Percentiles rank a stretch among this genome's conserved stretches.
Conservation (phyloP, 2,888 invertebrate species). For the Argynnis bischoffii region DNA sequence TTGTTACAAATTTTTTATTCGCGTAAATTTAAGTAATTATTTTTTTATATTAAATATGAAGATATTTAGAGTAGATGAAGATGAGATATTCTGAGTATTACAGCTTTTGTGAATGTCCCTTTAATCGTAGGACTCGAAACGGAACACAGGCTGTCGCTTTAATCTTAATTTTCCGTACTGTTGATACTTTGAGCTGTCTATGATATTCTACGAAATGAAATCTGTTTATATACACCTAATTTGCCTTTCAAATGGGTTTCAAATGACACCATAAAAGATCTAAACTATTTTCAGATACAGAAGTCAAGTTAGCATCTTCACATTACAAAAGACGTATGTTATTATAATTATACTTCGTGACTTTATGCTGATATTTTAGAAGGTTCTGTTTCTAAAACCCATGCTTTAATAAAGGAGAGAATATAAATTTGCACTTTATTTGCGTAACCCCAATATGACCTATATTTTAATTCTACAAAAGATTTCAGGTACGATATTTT, state of each 20-base stretch:
- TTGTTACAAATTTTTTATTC: too few species aligned
- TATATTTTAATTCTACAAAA: too few species aligned
- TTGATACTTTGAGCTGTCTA: conserved; percentile 50
- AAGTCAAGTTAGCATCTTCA: too few species aligned
- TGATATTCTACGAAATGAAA: conserved; percentile 49
- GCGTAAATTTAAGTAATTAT: too few species aligned
- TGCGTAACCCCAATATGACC: too few species aligned
- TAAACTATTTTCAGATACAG: not conserved
- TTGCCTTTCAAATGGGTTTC: not conserved
- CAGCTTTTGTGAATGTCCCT: conserved; percentile 31
- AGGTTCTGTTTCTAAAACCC: too few species aligned
- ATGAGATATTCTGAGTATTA: conserved; percentile 2
- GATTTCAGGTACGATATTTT: too few species aligned
- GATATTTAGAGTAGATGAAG: not conserved
- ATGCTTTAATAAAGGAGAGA: too few species aligned
- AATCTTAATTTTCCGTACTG: conserved; percentile 68
- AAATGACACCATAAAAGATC: not conserved
- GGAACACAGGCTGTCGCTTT: conserved; percentile 62
- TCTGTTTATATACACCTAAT: conserved; percentile 42
- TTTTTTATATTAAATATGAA: not conserved
- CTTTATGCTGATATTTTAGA: too few species aligned
- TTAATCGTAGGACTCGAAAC: conserved; percentile 46
- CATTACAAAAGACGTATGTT: too few species aligned
- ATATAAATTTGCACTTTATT: too few species aligned
- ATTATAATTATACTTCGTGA: too few species aligned